These are phyloP conservation scores for Hephaestus fuliginosus DNA, from an alignment of 2,797 vertebrate genomes.

Conservation along the genomic window DNA sequence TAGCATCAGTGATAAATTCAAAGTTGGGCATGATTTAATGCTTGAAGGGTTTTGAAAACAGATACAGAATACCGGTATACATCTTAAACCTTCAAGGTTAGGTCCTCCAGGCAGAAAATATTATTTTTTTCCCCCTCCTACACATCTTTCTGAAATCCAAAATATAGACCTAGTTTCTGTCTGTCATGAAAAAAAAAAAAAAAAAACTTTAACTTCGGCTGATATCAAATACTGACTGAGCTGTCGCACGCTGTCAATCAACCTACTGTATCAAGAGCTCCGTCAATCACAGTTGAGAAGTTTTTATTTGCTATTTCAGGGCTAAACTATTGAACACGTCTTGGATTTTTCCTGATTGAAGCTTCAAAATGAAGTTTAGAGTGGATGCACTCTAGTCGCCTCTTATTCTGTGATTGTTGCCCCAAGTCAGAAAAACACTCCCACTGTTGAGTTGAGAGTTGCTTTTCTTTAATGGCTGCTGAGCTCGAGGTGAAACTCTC, in stretches of 20 bases:
- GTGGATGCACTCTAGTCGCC: conserved; percentile 58
- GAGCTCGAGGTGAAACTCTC: conserved; percentile 45
- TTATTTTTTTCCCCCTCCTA: conserved; percentile 48
- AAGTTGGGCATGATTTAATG: conserved; percentile 51
- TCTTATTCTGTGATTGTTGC: conserved; percentile 57
- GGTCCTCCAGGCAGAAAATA: conserved; percentile 64
- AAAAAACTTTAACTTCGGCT: conserved; percentile 52
- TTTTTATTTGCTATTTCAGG: conserved; percentile 67
- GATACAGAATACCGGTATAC: conserved; percentile 43
- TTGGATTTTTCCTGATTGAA: conserved; percentile 63
- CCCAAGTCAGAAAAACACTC: conserved; percentile 60
- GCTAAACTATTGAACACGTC: conserved; percentile 61
- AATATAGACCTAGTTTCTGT: conserved; percentile 62
- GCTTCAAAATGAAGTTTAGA: conserved; percentile 69
- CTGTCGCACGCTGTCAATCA: conserved; percentile 75
- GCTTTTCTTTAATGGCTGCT: conserved; percentile 40
- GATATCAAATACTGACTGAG: conserved; percentile 66
- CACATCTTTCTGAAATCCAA: conserved; percentile 66
- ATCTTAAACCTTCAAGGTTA: conserved; percentile 70
- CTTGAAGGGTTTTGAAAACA: conserved; percentile 43
- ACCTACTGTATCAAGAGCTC: conserved; percentile 67
- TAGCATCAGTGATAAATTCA: conserved; percentile 61
- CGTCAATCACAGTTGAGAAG: conserved; percentile 64
- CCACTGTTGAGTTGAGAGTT: conserved; percentile 43
- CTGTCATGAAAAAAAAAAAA: conserved; percentile 53